Conservation (phyloP, 2,113 vertebrate species). For the Muscicapa adusta region DNA sequence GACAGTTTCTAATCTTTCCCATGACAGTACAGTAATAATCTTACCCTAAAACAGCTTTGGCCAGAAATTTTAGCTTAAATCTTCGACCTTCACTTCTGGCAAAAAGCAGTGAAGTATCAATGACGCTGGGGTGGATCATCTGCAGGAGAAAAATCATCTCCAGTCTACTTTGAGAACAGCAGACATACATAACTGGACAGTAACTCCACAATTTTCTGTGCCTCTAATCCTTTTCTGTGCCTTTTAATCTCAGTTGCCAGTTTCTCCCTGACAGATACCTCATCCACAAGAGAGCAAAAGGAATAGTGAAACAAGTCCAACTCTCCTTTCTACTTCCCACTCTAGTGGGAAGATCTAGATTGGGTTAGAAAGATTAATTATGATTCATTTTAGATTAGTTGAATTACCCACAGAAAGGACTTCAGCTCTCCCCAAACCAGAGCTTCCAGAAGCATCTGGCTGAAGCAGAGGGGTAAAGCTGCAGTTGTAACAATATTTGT, state of each 20-base stretch:
- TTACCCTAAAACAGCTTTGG: slow-evolving; percentile 83
- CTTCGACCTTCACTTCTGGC: slow-evolving; percentile 72
- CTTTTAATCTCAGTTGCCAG: background rate
- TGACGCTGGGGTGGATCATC: slow-evolving; percentile 87
- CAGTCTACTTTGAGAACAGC: background rate
- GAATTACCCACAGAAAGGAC: background rate
- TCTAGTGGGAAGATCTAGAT: background rate
- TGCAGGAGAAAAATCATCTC: slow-evolving; percentile 52
- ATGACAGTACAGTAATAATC: slow-evolving; percentile 3
- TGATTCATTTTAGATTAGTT: background rate
- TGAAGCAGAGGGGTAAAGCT: background rate
- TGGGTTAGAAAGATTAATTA: background rate
- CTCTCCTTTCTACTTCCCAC: background rate
- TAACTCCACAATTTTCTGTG: background rate
- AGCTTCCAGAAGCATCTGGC: background rate
- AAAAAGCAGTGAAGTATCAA: slow-evolving; percentile 90
- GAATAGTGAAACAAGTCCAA: background rate
- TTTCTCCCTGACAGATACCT: background rate
- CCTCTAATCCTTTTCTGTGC: background rate
- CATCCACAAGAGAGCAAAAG: background rate
- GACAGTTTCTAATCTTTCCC: background rate
- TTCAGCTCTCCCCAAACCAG: background rate
- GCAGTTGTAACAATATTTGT: background rate
- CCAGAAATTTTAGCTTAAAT: slow-evolving; percentile 87
- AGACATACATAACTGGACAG: background rate